phyloP scores from a whole-genome alignment of 2,888 invertebrate species.

The Dryococelus australis region DNA sequence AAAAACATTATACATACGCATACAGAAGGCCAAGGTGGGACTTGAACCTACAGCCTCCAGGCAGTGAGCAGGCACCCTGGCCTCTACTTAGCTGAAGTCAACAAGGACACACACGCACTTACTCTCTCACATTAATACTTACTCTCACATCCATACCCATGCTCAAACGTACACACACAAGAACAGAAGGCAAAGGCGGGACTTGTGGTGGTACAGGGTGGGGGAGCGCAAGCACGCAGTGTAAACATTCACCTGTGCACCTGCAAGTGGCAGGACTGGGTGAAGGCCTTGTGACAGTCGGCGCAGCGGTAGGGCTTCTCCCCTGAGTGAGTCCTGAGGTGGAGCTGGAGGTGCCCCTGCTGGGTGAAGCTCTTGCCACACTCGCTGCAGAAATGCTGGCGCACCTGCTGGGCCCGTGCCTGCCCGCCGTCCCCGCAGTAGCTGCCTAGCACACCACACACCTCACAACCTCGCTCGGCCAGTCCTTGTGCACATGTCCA shows the following conservation, averaged over 20 bases:
- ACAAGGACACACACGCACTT: too few relatives aligned
- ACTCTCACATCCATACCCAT: too few relatives aligned
- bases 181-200: too few relatives aligned
- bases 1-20: too few relatives aligned
- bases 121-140: too few relatives aligned
- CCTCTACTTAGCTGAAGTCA: too few relatives aligned
- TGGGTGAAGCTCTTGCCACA: conserved; percentile 21
- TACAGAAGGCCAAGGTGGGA: too few relatives aligned
- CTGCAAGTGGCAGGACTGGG: conserved; percentile 28
- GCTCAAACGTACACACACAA: too few relatives aligned
- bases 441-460: background rate
- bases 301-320: conserved; percentile 6
- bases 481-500: background rate
- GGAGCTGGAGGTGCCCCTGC: conserved; percentile 20
- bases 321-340: conserved; percentile 17
- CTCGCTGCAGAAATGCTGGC: background rate
- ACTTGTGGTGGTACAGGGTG: too few relatives aligned
- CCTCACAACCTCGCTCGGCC: background rate
- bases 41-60: too few relatives aligned
- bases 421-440: background rate
- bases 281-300: conserved; percentile 25
- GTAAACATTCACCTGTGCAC: conserved; percentile 21
- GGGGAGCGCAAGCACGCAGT: too few relatives aligned
- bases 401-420: background rate
- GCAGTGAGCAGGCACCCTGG: too few relatives aligned